Conservation (phyloP, 2,797 vertebrate species). For the Gambusia yucatana region DNA sequence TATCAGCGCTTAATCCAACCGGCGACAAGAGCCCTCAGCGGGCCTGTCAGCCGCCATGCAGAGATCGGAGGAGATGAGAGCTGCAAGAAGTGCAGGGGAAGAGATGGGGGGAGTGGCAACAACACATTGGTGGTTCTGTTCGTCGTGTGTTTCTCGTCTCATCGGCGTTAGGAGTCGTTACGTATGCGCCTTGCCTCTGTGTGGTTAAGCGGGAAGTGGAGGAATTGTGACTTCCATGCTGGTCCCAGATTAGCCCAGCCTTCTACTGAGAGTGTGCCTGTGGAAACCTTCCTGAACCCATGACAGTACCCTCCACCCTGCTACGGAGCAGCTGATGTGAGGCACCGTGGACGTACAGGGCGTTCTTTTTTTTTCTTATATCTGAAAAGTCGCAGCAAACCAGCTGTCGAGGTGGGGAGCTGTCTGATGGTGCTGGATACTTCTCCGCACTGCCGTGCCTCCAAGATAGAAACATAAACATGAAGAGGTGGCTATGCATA, state of each 20-base stretch:
- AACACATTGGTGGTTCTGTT: conserved; percentile 23
- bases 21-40: conserved; percentile 75
- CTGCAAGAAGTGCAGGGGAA: conserved; percentile 6
- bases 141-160: conserved; percentile 30
- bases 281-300: conserved; percentile 11
- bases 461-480: conserved; percentile 68
- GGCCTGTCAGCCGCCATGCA: conserved; percentile 75
- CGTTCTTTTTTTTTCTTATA: conserved; percentile 1
- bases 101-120: conserved; percentile 9
- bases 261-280: conserved; percentile 40
- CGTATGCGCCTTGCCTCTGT: conserved; percentile 36
- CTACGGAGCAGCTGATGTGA: conserved; percentile 25
- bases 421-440: conserved; percentile 6
- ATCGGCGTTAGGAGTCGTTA: conserved; percentile 17
- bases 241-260: conserved; percentile 73
- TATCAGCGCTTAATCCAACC: conserved; percentile 78
- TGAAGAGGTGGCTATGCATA: conserved; percentile 70
- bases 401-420: neutral
- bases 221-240: conserved; percentile 70
- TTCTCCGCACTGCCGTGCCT: conserved; percentile 48
- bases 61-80: conserved; percentile 63
- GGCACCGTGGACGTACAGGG: conserved; percentile 32
- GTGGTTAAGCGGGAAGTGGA: conserved; percentile 47
- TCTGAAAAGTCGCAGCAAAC: conserved; percentile 15
- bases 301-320: conserved; percentile 6